phyloP scores from a whole-genome alignment of 2,888 invertebrate genomes.

The Harmothoe impar region DNA sequence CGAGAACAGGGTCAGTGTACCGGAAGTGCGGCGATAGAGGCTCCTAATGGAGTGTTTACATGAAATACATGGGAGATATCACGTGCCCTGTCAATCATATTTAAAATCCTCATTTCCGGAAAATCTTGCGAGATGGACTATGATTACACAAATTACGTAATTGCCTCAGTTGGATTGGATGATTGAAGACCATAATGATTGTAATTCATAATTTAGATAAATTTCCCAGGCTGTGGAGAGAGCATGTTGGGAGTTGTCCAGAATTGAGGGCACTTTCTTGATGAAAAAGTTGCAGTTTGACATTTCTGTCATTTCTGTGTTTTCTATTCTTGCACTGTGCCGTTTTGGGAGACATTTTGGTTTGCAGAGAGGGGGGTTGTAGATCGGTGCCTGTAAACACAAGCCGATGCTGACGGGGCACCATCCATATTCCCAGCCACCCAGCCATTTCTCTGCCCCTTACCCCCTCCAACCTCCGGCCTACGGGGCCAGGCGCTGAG shows the following conservation, averaged over 20 bases:
- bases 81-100: not conserved
- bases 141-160: not conserved
- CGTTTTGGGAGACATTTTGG: not conserved
- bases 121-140: not conserved
- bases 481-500: not conserved
- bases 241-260: too few relatives aligned
- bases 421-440: conserved; percentile 7
- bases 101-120: not conserved
- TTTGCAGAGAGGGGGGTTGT: not conserved
- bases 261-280: too few relatives aligned
- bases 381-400: not conserved
- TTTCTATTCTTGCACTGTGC: not conserved
- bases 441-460: not conserved
- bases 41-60: conserved; percentile 11
- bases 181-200: too few relatives aligned
- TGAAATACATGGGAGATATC: not conserved
- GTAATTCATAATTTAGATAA: too few relatives aligned
- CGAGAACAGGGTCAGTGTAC: not conserved
- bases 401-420: not conserved
- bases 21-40: not conserved
- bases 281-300: not conserved
- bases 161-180: too few relatives aligned
- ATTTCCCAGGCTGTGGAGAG: too few relatives aligned
- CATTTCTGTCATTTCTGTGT: not conserved
- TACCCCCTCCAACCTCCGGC: not conserved